These are phyloP conservation scores for Sitta europaea DNA, from an alignment of 2,113 vertebrate species.

Conservation along the genomic window DNA sequence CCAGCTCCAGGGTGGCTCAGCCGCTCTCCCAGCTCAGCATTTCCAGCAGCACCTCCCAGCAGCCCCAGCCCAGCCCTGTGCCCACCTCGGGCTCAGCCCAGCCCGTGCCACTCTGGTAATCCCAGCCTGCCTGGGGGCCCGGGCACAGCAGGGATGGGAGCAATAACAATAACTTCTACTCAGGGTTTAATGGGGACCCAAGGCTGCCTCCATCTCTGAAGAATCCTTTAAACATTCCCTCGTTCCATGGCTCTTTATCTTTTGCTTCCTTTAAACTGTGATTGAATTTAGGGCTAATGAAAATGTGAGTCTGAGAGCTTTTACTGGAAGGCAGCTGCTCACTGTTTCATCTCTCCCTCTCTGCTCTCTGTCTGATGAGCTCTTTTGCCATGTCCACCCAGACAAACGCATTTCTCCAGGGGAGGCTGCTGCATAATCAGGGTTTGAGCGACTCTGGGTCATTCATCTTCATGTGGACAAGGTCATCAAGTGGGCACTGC, in stretches of 20 bases:
- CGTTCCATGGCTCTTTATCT: not conserved
- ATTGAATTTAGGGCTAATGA: constrained; percentile 62
- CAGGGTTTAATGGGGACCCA: not conserved
- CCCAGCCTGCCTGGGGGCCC: not conserved
- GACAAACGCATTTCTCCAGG: not conserved
- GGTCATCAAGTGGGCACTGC: not conserved
- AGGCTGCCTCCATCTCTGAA: not conserved
- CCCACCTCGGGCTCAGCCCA: not conserved
- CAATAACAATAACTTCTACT: not conserved
- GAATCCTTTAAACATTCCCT: not conserved
- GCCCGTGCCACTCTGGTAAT: fast-evolving
- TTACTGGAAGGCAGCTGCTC: constrained; percentile 42
- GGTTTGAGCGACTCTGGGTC: not conserved
- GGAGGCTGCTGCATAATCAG: not conserved
- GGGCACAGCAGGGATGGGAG: not conserved
- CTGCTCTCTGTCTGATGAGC: not conserved
- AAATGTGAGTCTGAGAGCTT: constrained; percentile 49
- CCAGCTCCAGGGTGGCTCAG: not conserved
- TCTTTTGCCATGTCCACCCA: not conserved
- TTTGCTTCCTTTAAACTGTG: constrained; percentile 33
- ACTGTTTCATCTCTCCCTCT: not conserved
- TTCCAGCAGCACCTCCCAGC: not conserved
- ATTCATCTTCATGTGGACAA: constrained; percentile 10
- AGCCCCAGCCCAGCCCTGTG: not conserved
- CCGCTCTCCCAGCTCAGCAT: fast-evolving